These are phyloP conservation scores for Rhea americana DNA, from an alignment of 2,113 vertebrate genomes.

Conservation along the genomic window DNA sequence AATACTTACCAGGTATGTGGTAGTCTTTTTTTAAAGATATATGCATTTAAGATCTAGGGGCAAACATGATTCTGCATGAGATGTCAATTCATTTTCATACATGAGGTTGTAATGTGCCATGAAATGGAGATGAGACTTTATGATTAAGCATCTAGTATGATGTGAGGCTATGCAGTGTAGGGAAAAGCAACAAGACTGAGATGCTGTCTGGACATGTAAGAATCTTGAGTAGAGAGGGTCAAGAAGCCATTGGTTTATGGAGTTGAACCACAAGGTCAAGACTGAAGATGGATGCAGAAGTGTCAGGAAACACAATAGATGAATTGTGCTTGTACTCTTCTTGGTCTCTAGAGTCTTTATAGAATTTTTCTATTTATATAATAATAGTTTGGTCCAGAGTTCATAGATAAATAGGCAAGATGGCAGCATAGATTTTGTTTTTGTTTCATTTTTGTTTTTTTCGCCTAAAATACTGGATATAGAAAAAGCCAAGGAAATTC, in stretches of 20 bases:
- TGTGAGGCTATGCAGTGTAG: not conserved
- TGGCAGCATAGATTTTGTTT: not conserved
- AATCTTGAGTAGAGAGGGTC: not conserved
- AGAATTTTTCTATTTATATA: not conserved
- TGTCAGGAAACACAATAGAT: not conserved
- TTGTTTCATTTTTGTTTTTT: not conserved
- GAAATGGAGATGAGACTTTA: not conserved
- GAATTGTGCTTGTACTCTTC: not conserved
- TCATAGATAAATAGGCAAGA: not conserved
- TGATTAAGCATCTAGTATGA: not conserved
- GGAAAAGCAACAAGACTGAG: not conserved
- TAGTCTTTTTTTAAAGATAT: not conserved
- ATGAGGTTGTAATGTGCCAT: not conserved
- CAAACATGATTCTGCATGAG: not conserved
- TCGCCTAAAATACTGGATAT: not conserved
- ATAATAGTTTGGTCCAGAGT: not conserved
- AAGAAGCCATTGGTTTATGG: not conserved
- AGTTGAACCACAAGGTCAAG: not conserved
- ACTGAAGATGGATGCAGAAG: not conserved
- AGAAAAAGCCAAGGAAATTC: not conserved
- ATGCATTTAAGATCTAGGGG: not conserved
- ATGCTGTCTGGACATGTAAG: not conserved
- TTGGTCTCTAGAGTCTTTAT: not conserved
- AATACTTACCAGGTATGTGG: conserved; percentile 67
- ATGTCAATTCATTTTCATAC: not conserved